A percentile compares a stretch with the other conserved stretches of the same genome.
These are phyloP conservation scores for Muricea muricata DNA, from an alignment of 92 coral and sea anemone genomes.

Conservation along the genomic window DNA sequence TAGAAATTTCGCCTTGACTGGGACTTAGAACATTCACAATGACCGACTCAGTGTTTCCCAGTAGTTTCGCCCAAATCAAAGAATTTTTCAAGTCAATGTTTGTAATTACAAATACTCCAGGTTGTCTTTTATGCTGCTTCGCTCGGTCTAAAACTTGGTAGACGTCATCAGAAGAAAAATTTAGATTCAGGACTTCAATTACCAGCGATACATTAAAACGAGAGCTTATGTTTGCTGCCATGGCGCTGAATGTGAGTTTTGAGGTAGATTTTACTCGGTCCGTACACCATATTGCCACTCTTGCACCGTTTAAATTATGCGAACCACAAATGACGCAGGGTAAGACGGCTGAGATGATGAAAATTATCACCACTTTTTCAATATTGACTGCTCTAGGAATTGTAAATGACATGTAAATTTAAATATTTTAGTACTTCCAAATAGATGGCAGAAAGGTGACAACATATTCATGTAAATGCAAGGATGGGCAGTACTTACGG, in stretches of 20 bases:
- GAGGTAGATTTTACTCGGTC: not conserved
- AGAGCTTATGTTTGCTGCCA: not conserved
- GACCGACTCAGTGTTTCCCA: not conserved
- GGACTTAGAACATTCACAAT: not conserved
- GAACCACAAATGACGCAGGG: not conserved
- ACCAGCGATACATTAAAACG: not conserved
- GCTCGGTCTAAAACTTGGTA: not conserved
- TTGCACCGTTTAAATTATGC: not conserved
- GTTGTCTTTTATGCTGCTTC: not conserved
- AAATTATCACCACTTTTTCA: not conserved
- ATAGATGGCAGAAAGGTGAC: too few relatives aligned
- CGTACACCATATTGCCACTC: not conserved
- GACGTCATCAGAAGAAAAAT: not conserved
- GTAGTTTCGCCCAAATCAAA: constrained; percentile 19
- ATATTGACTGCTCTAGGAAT: not conserved
- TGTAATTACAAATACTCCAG: not conserved
- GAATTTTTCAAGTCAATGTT: not conserved
- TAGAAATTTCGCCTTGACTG: not conserved
- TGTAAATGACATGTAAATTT: too few relatives aligned
- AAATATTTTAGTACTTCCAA: too few relatives aligned
- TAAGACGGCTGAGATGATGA: not conserved
- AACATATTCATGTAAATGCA: too few relatives aligned
- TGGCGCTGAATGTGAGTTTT: not conserved
- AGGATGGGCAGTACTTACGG: too few relatives aligned
- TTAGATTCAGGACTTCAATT: not conserved